Percentiles rank a stretch among this genome's conserved stretches.
phyloP scores from a whole-genome alignment of 2,797 vertebrate species.

The Danionella dracula region DNA sequence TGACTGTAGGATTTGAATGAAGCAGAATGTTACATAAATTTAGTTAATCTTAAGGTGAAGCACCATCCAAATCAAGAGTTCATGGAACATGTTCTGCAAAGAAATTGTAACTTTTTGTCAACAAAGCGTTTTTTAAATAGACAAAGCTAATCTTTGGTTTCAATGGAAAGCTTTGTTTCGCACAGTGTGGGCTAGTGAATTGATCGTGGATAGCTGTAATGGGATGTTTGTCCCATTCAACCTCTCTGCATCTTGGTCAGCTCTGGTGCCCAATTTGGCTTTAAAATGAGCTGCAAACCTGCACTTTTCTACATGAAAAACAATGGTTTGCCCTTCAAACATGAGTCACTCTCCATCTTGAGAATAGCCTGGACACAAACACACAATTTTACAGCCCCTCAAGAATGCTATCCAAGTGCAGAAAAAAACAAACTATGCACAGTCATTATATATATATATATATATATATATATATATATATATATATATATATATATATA shows the following conservation, averaged over 20 bases:
- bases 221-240: background rate
- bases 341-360: slow-evolving; percentile 9
- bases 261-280: background rate
- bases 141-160: background rate
- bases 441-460: too few species aligned
- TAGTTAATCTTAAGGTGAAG: too few species aligned
- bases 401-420: background rate
- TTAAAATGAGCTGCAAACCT: background rate
- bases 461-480: too few species aligned
- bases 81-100: background rate
- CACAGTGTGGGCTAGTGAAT: background rate
- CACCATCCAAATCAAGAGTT: too few species aligned
- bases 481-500: too few species aligned
- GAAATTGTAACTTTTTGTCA: background rate
- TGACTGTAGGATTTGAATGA: too few species aligned
- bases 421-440: too few species aligned
- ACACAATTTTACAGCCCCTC: background rate
- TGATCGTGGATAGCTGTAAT: background rate
- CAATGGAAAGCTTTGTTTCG: background rate
- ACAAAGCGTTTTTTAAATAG: too few species aligned
- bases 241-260: background rate
- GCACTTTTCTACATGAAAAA: slow-evolving; percentile 10
- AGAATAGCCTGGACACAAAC: slow-evolving; percentile 16
- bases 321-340: background rate
- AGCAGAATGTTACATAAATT: too few species aligned